phyloP scores from a whole-genome alignment of 1,140 invertebrate genomes.

The Bombus difficillimus region DNA sequence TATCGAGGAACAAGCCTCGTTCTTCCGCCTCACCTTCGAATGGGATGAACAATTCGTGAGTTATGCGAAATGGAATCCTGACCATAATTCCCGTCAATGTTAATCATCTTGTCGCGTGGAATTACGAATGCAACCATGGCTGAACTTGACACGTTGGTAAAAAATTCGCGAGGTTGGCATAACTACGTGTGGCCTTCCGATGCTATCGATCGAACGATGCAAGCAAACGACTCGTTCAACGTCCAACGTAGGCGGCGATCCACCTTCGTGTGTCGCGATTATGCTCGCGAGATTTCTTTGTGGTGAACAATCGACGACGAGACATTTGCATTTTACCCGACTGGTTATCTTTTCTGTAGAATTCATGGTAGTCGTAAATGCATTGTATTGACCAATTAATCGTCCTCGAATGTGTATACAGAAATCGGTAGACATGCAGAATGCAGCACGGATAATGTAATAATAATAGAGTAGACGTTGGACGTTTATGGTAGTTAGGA shows the following conservation, averaged over 20 bases:
- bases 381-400: not conserved
- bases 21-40: not conserved
- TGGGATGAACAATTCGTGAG: slow-evolving; percentile 10
- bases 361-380: not conserved
- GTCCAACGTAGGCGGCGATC: slow-evolving; percentile 16
- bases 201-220: slow-evolving; percentile 13
- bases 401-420: no score
- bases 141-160: slow-evolving; percentile 31
- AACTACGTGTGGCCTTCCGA: slow-evolving; percentile 14
- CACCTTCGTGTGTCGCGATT: not conserved
- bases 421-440: not conserved
- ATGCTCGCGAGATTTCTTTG: not conserved
- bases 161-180: slow-evolving; percentile 25
- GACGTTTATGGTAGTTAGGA: not conserved
- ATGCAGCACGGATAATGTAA: not conserved
- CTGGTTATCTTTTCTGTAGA: not conserved
- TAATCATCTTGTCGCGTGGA: slow-evolving; percentile 3
- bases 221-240: not conserved
- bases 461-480: not conserved
- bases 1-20: not conserved
- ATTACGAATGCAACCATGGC: not conserved
- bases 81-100: not conserved
- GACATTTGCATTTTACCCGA: not conserved
- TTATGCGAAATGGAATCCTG: slow-evolving; percentile 15
- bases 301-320: not conserved